Evolutionary conservation across 1,140 invertebrate species (phyloP).

Genomic region (Nomia melanderi): DNA sequence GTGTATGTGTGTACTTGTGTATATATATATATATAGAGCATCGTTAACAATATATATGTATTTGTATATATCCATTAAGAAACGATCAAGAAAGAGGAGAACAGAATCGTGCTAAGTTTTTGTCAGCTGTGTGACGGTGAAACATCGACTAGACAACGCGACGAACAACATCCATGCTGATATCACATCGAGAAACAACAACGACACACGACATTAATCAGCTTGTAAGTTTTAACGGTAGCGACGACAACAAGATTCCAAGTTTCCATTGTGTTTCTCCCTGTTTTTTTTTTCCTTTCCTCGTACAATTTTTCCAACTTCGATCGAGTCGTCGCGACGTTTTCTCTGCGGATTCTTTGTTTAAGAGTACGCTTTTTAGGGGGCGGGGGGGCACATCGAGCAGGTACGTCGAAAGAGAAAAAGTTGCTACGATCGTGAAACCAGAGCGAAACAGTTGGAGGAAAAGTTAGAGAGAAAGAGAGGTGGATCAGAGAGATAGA

Average conservation of each 20-base stretch:
- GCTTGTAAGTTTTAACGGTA: conserved; percentile 71
- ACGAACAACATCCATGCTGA: conserved; percentile 61
- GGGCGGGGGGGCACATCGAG: conserved; percentile 16
- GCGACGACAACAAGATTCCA: conserved; percentile 49
- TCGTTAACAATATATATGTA: background rate
- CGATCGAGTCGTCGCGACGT: conserved; percentile 36
- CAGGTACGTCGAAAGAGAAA: conserved; percentile 11
- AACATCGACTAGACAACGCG: conserved; percentile 38
- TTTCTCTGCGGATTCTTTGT: conserved; percentile 5
- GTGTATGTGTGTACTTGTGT: background rate
- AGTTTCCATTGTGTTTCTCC: conserved; percentile 6
- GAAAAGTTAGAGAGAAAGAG: no score
- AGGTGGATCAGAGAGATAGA: background rate
- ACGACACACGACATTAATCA: conserved; percentile 80
- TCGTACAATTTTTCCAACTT: background rate
- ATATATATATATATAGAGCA: background rate
- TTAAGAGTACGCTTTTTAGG: conserved; percentile 29
- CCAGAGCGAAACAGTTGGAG: background rate
- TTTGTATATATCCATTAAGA: background rate
- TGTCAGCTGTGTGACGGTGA: background rate
- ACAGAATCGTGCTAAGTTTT: background rate
- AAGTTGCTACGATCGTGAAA: conserved; percentile 38
- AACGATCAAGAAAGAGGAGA: background rate
- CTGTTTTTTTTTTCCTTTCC: conserved; percentile 3
- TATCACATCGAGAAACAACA: conserved; percentile 78